phyloP scores from a whole-genome alignment of 2,888 invertebrate species.

The Orgyia antiqua region DNA sequence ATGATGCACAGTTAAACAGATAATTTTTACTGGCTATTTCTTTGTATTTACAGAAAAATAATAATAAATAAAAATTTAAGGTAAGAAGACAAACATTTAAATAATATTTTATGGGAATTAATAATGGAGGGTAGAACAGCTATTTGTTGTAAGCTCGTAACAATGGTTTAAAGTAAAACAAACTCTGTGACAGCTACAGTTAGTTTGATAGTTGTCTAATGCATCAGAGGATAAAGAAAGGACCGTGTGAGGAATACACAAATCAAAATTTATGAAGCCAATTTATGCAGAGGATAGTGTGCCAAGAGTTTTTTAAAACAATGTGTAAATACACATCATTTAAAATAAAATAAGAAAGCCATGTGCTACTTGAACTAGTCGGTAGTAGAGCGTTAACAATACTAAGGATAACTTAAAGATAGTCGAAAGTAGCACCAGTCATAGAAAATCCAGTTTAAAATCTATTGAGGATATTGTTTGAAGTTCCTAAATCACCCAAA shows the following conservation, averaged over 20 bases:
- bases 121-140: slow-evolving; percentile 14
- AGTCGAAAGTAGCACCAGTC: too few species aligned
- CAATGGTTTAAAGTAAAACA: slow-evolving; percentile 22
- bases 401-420: too few species aligned
- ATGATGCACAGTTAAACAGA: slow-evolving; percentile 87
- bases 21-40: slow-evolving; percentile 82
- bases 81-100: slow-evolving; percentile 43
- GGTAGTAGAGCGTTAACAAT: slow-evolving; percentile 10
- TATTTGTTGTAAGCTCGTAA: slow-evolving; percentile 20
- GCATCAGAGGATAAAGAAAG: slow-evolving; percentile 19
- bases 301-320: slow-evolving; percentile 26
- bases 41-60: slow-evolving; percentile 71
- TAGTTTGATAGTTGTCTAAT: slow-evolving; percentile 19
- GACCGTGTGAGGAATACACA: slow-evolving; percentile 26
- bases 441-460: slow-evolving; percentile 28
- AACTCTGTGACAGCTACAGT: slow-evolving; percentile 27
- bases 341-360: slow-evolving; percentile 36
- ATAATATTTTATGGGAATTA: slow-evolving; percentile 16
- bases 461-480: slow-evolving; percentile 26
- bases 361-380: slow-evolving; percentile 33
- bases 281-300: slow-evolving; percentile 27
- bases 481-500: too few species aligned
- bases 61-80: slow-evolving; percentile 47
- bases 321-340: slow-evolving; percentile 25
- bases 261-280: slow-evolving; percentile 31